Evolutionary conservation across 2,113 vertebrate genomes (phyloP).

Genomic region (Synchiropus splendidus): DNA sequence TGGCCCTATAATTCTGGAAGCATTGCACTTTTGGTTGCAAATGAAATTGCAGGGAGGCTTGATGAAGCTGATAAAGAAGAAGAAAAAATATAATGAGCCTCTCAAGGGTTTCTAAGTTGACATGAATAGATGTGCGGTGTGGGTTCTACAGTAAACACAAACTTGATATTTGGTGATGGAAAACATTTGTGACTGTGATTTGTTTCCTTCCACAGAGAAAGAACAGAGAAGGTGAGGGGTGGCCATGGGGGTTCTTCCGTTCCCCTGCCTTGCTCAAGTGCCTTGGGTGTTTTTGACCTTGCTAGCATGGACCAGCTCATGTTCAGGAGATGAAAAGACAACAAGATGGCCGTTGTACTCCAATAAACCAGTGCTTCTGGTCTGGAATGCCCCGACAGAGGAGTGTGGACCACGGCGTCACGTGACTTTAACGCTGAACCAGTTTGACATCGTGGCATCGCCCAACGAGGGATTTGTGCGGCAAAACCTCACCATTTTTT

Average conservation of each 20-base stretch:
- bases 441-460: slow-evolving; percentile 69
- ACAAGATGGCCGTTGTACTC: slow-evolving; percentile 67
- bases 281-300: slow-evolving; percentile 38
- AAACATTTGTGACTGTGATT: too few species aligned
- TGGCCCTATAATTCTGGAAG: too few species aligned
- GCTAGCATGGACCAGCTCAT: slow-evolving; percentile 38
- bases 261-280: slow-evolving; percentile 17
- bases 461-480: slow-evolving; percentile 70
- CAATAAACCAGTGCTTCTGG: slow-evolving; percentile 67
- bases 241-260: slow-evolving; percentile 32
- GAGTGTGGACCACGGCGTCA: slow-evolving; percentile 61
- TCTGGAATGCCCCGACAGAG: slow-evolving; percentile 75
- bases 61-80: too few species aligned
- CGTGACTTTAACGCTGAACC: slow-evolving; percentile 55
- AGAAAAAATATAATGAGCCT: too few species aligned
- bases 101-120: too few species aligned
- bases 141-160: too few species aligned
- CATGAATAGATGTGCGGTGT: too few species aligned
- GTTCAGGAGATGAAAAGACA: slow-evolving; percentile 56
- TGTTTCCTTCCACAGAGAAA: slow-evolving; percentile 21
- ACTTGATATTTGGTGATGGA: too few species aligned
- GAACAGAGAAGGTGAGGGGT: slow-evolving; percentile 23
- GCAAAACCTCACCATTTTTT: slow-evolving; percentile 75
- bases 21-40: too few species aligned
- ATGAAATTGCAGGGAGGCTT: too few species aligned